Conservation (phyloP, 2,888 invertebrate species). For the Oscheius sp. region DNA sequence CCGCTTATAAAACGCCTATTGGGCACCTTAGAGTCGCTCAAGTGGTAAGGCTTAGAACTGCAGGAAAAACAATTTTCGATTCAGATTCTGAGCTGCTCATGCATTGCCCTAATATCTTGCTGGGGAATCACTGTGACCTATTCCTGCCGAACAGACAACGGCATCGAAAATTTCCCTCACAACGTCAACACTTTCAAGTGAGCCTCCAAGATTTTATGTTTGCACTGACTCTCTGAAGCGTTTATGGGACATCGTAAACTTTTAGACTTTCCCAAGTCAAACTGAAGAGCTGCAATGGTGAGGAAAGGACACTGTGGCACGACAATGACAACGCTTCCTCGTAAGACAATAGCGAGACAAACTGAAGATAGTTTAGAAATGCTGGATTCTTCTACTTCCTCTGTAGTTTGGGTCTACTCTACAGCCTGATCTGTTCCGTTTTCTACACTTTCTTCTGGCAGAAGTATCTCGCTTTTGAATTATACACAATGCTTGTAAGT, state of each 20-base stretch:
- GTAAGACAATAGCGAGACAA: conserved; percentile 1
- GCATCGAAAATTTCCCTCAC: neutral
- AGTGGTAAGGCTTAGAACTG: conserved; percentile 16
- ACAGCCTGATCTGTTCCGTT: neutral
- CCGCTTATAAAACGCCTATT: conserved; percentile 29
- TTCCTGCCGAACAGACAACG: conserved; percentile 17
- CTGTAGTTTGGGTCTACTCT: conserved; percentile 4
- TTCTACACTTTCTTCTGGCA: conserved; percentile 32
- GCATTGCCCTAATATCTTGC: conserved; percentile 23
- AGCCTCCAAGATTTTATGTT: neutral
- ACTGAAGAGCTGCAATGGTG: conserved; percentile 27
- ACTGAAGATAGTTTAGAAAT: conserved; percentile 15
- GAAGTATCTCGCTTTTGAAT: conserved; percentile 20
- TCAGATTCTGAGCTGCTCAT: conserved; percentile 15
- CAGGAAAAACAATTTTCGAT: neutral
- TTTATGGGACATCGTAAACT: neutral
- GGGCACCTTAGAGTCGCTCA: conserved; percentile 26
- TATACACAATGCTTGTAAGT: conserved; percentile 25
- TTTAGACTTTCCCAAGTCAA: conserved; percentile 29
- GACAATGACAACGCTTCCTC: conserved; percentile 33
- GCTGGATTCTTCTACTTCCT: conserved; percentile 34
- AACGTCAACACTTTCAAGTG: conserved; percentile 30
- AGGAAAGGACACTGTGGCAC: conserved; percentile 30
- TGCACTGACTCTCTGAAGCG: neutral
- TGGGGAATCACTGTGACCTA: conserved; percentile 32